phyloP scores from a whole-genome alignment of 2,797 vertebrate species.

The Myotis daubentonii region DNA sequence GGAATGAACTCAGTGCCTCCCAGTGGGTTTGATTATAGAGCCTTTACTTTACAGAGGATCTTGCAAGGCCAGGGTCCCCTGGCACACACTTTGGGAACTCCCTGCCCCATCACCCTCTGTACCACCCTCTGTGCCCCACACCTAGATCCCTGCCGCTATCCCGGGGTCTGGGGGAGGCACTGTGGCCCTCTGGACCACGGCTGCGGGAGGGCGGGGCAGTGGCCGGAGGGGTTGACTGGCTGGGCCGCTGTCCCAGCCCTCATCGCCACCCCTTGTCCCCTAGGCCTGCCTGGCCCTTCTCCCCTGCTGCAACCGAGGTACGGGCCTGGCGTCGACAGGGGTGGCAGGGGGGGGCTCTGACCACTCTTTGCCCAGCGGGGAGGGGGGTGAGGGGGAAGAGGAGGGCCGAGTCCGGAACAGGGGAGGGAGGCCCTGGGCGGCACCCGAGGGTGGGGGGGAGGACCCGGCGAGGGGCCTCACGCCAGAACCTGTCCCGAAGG shows the following conservation, averaged over 20 bases:
- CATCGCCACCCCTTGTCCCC: constrained; percentile 61
- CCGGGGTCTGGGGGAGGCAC: neutral
- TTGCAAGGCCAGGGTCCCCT: neutral
- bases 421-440: neutral
- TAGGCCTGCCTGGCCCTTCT: constrained; percentile 94
- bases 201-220: rapidly evolving
- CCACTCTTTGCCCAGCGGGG: neutral
- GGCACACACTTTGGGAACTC: neutral
- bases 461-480: neutral
- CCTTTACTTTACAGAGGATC: neutral
- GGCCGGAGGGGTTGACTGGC: neutral
- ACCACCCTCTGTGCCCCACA: neutral
- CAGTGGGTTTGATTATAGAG: neutral
- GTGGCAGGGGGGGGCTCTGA: neutral
- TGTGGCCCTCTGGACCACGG: neutral
- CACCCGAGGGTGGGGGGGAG: neutral
- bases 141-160: neutral
- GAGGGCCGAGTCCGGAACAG: neutral
- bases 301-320: constrained; percentile 95
- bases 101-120: neutral
- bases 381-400: neutral
- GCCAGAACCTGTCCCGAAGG: constrained; percentile 84
- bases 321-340: rapidly evolving
- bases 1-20: neutral
- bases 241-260: neutral